Base-by-base conservation (phyloP, 2,888 invertebrate genomes). In the Carcina quercana region DNA sequence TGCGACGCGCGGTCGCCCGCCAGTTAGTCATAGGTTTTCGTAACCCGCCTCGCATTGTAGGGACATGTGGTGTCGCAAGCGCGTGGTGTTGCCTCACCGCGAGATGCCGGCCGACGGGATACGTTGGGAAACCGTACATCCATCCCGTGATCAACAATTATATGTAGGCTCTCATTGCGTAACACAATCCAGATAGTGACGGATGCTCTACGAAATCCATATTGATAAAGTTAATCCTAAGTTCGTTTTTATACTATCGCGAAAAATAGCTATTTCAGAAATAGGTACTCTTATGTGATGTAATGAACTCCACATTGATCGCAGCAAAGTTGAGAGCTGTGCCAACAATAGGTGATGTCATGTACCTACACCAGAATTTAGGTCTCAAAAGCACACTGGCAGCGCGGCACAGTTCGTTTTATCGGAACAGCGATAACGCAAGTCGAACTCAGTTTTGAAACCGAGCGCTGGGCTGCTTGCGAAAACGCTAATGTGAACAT, bases 401-500 rank as follows among this genome's bases (percentile, higher is more conserved):
- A 60, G 66, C 62, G 72, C 62, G 72, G 63, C 69, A 69, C 67
- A 68, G 76, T 66, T 72, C 55, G 62, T 65, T 80, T 80, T 82
- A 82, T 80, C 82, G 74, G 70, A 69, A 66, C 50, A 50, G 66
- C 76, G 82, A 83, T 83, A 83, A 79, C 76, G 79, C 71, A 75
- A 78, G 78, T 72, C 71, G 73, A 73, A 72, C 74, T 66, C 53
- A 53, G 71, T 82, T 82, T 80, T 78, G 80, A 80, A 82, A 80
- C 74, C 63, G 67, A 69, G 72, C 72, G 71, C 62, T 79, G 79
- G 76, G 82, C 78, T 67, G 78, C 80, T 85, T 84, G 84, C 84
- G 84, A 83, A 84, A 85, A 83, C 73, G 59, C 79, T 79, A 84
- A 84, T 83, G 82, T 82, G 83, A 80, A 76, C 78, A 80, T 80